phyloP scores from a whole-genome alignment of 37 sponge, comb jelly and placozoan species.

The Beroe forskalii region DNA sequence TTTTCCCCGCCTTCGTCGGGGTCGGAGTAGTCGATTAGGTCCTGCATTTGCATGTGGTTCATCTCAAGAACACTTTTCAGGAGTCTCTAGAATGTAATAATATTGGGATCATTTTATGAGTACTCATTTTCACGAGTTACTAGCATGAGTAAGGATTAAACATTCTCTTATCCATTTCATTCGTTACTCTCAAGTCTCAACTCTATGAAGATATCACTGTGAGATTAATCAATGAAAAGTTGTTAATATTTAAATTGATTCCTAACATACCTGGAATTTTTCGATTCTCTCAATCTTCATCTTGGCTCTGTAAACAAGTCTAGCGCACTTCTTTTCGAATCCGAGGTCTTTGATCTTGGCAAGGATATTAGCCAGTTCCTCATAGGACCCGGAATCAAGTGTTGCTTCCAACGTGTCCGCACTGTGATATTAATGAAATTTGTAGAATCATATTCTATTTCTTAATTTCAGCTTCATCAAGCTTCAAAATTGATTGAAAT shows the following conservation, averaged over 20 bases:
- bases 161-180: no score
- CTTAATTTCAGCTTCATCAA: no score
- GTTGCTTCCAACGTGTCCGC: constrained; percentile 12
- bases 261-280: constrained; percentile 64
- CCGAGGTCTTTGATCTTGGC: constrained; percentile 23
- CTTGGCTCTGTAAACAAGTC: constrained; percentile 32
- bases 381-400: constrained; percentile 23
- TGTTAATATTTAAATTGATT: no score
- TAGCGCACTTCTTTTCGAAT: constrained; percentile 59
- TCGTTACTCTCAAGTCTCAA: not conserved
- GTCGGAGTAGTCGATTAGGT: constrained; percentile 58
- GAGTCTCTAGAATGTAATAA: not conserved
- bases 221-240: not conserved
- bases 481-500: no score
- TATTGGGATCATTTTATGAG: no score
- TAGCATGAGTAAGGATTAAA: no score
- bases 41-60: constrained; percentile 66
- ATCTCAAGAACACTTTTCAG: constrained; percentile 33
- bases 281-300: constrained; percentile 31
- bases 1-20: constrained; percentile 36
- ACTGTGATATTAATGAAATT: no score
- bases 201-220: not conserved
- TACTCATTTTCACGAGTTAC: no score
- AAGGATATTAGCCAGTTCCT: constrained; percentile 44
- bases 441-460: no score